Conservation (phyloP, 1,140 invertebrate genomes). For the Oppia nitens region DNA sequence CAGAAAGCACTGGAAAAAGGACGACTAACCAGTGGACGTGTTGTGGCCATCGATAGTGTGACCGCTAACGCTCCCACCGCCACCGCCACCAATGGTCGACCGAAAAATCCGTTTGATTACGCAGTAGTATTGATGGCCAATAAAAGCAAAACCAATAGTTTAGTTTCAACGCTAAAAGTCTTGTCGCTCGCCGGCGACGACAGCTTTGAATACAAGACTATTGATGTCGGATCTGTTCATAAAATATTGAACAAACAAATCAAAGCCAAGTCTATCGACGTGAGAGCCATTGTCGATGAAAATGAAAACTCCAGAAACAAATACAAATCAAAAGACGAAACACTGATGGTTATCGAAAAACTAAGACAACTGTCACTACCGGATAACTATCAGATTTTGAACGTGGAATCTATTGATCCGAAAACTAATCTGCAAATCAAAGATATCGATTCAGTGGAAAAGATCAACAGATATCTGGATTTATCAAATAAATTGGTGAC, state of each 20-base stretch:
- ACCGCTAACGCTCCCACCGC: too few species aligned
- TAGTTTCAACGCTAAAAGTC: not conserved
- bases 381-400: not conserved
- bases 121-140: not conserved
- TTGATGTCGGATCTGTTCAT: not conserved
- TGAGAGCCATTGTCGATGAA: not conserved
- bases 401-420: not conserved
- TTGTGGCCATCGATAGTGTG: not conserved
- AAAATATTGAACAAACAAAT: constrained; percentile 4
- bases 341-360: not conserved
- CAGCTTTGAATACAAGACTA: not conserved
- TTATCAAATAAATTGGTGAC: not conserved
- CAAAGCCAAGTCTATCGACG: constrained; percentile 4
- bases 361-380: not conserved
- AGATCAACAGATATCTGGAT: not conserved
- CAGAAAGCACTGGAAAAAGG: constrained; percentile 2
- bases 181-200: not conserved
- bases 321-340: constrained; percentile 1
- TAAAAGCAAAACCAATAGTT: not conserved
- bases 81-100: too few species aligned
- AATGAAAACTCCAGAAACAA: not conserved
- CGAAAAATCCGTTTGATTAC: not conserved
- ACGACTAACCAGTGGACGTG: constrained; percentile 1
- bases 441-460: not conserved
- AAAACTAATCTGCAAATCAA: not conserved